Evolutionary conservation across 2,113 vertebrate species (phyloP), one percentile per base, ranked within the genome.

Genomic region (Gymnobelideus leadbeateri): DNA sequence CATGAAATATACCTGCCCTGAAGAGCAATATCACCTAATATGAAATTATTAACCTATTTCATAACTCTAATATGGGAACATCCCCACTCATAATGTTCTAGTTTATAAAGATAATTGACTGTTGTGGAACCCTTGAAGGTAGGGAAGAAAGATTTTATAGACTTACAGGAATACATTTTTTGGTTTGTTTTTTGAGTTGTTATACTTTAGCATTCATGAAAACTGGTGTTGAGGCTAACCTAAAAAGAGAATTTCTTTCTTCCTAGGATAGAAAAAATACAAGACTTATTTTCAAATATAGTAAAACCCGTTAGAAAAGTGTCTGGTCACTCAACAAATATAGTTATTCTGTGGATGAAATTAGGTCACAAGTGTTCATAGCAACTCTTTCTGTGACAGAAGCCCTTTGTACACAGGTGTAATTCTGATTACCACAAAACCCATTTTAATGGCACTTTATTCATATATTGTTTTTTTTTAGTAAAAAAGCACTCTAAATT

Each of bases 61-160:
- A 91, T 93, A 94, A 92, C 51, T 94, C 84, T 94, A 94, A 94
- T 92, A 52, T 53, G 23, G n/a, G 90, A 92, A 89, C 50, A 92
- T 57, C 2, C 37, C 25, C 28, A 94, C 52, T 95, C 46, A 61
- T 55, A 96, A 95, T 89, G 23, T 91, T 96, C 91, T 92, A 95
- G 77, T 95, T 96, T 97, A 94, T 96, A 96, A 95, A 97, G 68
- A 91, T 92, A 96, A 92, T 51, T 94, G 92, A 94, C 92, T 91
- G 57, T 14, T 89, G 24, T 94, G 21, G 77, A 95, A 92, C 55
- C 93, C 52, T 43, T 92, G 31, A 93, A 95, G 77, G n/a, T 51
- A 91, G 51, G 55, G 89, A 92, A 91, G 37, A 93, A 96, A 94
- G n/a, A 3, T 91, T 96, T 93, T 92, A 94, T 31, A 93, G 43